A percentile compares a stretch with the other conserved stretches of the same genome.
phyloP scores from a whole-genome alignment of 2,797 vertebrate genomes.

The Liasis olivaceus region DNA sequence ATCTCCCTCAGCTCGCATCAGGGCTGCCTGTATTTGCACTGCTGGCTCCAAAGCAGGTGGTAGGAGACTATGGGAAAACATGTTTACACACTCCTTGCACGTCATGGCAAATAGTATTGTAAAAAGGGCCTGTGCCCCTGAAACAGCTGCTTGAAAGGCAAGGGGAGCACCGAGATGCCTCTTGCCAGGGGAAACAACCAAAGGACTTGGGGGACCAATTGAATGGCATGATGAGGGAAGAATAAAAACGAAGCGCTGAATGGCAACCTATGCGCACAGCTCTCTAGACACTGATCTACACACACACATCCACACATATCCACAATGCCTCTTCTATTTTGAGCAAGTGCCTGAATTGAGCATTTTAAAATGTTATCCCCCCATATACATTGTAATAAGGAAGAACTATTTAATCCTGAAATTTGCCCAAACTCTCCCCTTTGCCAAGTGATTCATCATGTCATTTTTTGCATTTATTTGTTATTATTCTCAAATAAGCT shows the following conservation, averaged over 20 bases:
- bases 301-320: neutral
- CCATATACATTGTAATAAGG: neutral
- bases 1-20: conserved; percentile 28
- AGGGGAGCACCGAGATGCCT: neutral
- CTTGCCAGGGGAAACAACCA: neutral
- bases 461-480: neutral
- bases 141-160: conserved; percentile 6
- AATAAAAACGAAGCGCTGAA: neutral
- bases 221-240: neutral
- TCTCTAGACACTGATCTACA: neutral
- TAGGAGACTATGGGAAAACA: conserved; percentile 36
- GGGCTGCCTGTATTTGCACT: conserved; percentile 19
- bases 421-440: neutral
- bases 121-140: neutral
- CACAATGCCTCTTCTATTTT: neutral
- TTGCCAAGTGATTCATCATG: neutral
- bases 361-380: neutral
- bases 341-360: neutral
- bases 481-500: neutral
- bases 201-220: neutral
- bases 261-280: neutral
- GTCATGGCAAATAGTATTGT: conserved; percentile 14
- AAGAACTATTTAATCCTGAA: neutral
- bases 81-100: conserved; percentile 27
- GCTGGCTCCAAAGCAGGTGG: conserved; percentile 37